Evolutionary conservation across 2,797 vertebrate species (phyloP).

Genomic region (Falco novaeseelandiae): DNA sequence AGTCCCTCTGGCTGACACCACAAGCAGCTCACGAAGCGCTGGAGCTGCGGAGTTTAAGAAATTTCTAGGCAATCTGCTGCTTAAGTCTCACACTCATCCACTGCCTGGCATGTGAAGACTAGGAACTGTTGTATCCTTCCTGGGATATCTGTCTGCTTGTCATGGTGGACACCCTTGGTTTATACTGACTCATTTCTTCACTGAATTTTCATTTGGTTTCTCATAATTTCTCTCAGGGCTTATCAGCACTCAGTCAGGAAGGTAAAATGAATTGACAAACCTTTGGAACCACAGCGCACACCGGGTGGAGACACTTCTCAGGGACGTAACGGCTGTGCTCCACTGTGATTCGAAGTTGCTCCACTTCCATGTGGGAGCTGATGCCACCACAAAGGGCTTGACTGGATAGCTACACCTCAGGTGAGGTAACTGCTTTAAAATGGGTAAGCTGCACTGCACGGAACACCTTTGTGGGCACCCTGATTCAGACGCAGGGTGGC

Average conservation of each 20-base stretch:
- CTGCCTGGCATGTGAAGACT: background rate
- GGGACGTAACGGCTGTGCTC: background rate
- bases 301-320: background rate
- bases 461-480: background rate
- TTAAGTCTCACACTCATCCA: background rate
- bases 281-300: background rate
- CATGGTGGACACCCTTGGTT: background rate
- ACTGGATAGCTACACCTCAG: background rate
- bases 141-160: background rate
- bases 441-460: background rate
- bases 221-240: background rate
- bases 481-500: background rate
- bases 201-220: background rate
- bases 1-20: background rate
- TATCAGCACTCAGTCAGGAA: background rate
- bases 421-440: background rate
- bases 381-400: background rate
- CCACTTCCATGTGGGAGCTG: background rate
- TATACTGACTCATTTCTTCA: background rate
- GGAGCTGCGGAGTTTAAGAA: background rate
- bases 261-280: background rate
- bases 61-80: background rate
- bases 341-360: background rate
- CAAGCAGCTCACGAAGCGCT: background rate
- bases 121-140: background rate